These are phyloP conservation scores for Anthoptus insignis DNA, from an alignment of 2,888 invertebrate genomes.

Conservation along the genomic window DNA sequence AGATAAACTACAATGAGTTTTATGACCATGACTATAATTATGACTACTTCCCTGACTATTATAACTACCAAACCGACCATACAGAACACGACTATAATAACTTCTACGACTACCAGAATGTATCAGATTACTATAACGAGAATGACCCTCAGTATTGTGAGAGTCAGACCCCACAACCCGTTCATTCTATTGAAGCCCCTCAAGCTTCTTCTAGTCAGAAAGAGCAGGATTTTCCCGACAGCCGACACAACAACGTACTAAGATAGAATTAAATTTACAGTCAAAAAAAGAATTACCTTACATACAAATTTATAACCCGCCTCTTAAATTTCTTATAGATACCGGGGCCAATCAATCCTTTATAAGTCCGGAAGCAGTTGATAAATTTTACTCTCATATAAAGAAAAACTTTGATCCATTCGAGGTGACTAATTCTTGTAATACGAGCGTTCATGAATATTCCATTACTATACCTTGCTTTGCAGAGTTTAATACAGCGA, in stretches of 20 bases:
- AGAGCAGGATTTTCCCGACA: slow-evolving; percentile 16
- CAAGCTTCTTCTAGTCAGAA: background rate
- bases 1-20: slow-evolving; percentile 31
- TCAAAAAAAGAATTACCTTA: slow-evolving; percentile 41
- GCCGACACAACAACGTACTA: slow-evolving; percentile 5
- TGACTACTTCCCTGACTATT: background rate
- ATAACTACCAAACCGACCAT: background rate
- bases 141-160: no score
- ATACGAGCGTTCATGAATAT: slow-evolving; percentile 39
- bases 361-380: slow-evolving; percentile 47
- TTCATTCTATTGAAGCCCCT: background rate
- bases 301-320: slow-evolving; percentile 36
- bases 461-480: slow-evolving; percentile 51
- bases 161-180: no score
- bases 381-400: slow-evolving; percentile 26
- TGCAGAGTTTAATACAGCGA: slow-evolving; percentile 39
- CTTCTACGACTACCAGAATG: background rate
- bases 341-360: slow-evolving; percentile 43
- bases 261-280: slow-evolving; percentile 43
- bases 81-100: background rate
- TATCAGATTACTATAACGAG: no score
- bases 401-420: slow-evolving; percentile 20
- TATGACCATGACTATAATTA: slow-evolving; percentile 27
- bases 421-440: slow-evolving; percentile 23
- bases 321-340: slow-evolving; percentile 41